Evolutionary conservation across 2,797 vertebrate species (phyloP).

Genomic region (Phataginus tetradactyla): DNA sequence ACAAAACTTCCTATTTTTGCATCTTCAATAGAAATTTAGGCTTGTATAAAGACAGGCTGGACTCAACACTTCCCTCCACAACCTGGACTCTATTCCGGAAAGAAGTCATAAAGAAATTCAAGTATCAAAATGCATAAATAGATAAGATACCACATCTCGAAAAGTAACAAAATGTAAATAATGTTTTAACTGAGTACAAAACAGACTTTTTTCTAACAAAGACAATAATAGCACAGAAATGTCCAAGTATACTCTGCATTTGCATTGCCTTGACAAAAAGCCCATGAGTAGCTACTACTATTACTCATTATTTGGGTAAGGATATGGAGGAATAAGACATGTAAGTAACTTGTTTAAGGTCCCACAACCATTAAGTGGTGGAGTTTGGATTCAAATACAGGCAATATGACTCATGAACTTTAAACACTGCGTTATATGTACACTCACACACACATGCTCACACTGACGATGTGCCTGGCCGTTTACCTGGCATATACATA

Average conservation of each 20-base stretch:
- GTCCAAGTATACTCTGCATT: background rate
- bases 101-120: background rate
- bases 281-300: background rate
- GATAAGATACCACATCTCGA: background rate
- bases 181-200: background rate
- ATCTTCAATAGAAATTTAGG: background rate
- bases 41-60: background rate
- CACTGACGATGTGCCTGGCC: background rate
- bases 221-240: background rate
- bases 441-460: too few relatives aligned
- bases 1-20: background rate
- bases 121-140: background rate
- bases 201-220: conserved; percentile 12
- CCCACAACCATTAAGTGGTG: background rate
- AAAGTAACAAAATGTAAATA: background rate
- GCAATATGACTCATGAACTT: background rate
- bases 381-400: background rate
- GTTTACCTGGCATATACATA: background rate
- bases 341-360: background rate
- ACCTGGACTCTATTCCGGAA: background rate
- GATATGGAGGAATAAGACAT: background rate
- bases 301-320: background rate
- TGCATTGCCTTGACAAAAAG: background rate
- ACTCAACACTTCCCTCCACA: background rate
- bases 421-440: background rate